Conservation (phyloP, 2,888 invertebrate genomes). For the Pecten maximus region DNA sequence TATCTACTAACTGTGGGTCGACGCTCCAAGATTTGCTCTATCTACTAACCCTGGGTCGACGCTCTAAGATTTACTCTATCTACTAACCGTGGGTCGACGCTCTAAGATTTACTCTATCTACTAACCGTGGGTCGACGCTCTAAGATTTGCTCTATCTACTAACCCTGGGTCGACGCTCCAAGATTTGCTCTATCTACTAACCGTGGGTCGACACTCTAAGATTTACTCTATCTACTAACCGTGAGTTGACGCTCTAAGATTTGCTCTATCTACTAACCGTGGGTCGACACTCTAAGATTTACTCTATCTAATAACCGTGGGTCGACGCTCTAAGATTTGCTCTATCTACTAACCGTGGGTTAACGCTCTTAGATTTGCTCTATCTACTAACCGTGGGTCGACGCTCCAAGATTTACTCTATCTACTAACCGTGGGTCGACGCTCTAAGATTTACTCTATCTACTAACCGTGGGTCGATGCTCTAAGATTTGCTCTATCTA, state of each 20-base stretch:
- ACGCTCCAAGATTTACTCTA: slow-evolving; percentile 88
- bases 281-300: slow-evolving; percentile 86
- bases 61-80: slow-evolving; percentile 89
- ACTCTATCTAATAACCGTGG: slow-evolving; percentile 79
- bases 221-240: no score
- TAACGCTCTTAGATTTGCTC: slow-evolving; percentile 87
- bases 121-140: slow-evolving; percentile 83
- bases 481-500: no score
- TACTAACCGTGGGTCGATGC: slow-evolving; percentile 78
- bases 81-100: slow-evolving; percentile 78
- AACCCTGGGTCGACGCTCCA: slow-evolving; percentile 84
- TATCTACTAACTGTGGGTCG: slow-evolving; percentile 79
- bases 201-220: slow-evolving; percentile 84
- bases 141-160: no score
- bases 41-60: slow-evolving; percentile 79
- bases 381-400: slow-evolving; percentile 79
- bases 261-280: no score
- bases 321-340: slow-evolving; percentile 87
- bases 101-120: no score
- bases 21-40: slow-evolving; percentile 88
- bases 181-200: no score
- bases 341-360: slow-evolving; percentile 78
- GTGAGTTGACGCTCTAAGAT: slow-evolving; percentile 86
- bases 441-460: slow-evolving; percentile 89
- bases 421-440: slow-evolving; percentile 79